Evolutionary conservation across 2,113 vertebrate species (phyloP), one percentile per base, ranked within the genome.

Genomic region (Diphyllodes magnificus): DNA sequence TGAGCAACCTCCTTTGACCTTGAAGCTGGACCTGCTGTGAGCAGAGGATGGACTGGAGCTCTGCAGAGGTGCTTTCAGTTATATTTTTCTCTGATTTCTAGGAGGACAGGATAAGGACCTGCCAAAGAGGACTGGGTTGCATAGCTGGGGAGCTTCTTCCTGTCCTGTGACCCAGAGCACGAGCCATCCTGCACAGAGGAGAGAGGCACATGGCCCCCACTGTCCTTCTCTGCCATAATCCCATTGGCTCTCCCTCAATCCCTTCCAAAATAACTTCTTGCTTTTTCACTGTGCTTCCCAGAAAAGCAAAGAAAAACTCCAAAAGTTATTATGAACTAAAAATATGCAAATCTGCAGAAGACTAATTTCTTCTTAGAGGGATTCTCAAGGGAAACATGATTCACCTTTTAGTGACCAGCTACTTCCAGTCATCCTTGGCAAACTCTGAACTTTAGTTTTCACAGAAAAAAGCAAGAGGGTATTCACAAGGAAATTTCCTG

Each of bases 171-270:
- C 27, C 23, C 40, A 56, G 59, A 73, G 15, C 78, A 82, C 0
- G 4, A 70, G 75, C 21, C 0, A 0, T 9, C 10, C 21, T 78
- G 40, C 7, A 0, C 0, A 1, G 40, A 81, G 54, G 23, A 4
- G 16, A 50, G 54, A 69, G 35, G 42, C 30, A 45, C 6, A 3
- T 5, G 20, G 44, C 8, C 30, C 59, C 25, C 49, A 14, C 50
- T 57, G 45, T 73, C 73, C 72, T 81, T 30, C 70, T 65, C 54
- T 81, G 84, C 17, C 82, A 53, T 16, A 7, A 20, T 42, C 45
- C 25, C 50, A 31, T 22, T 1, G 0, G 15, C 39, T 59, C 11
- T 71, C 31, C 35, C 42, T 37, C 59, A 23, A 8, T 31, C 49
- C 10, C 40, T 64, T 68, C 30, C 66, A 37, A 7, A 28, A 28